Conservation (phyloP, 1,140 invertebrate genomes). For the Penaeus vannamei region DNA sequence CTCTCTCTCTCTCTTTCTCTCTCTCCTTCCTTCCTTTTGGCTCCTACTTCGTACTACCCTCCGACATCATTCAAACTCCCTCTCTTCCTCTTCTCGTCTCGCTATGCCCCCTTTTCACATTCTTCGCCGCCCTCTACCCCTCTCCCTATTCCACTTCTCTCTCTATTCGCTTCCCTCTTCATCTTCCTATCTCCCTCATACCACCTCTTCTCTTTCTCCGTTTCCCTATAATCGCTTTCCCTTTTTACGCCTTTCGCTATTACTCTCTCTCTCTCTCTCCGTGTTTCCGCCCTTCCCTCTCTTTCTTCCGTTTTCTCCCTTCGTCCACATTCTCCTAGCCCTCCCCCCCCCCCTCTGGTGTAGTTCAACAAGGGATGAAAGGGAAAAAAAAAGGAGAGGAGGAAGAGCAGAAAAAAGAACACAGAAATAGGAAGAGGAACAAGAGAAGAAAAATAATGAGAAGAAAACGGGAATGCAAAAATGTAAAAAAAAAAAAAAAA, state of each 20-base stretch:
- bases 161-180: too few relatives aligned
- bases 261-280: background rate
- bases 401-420: too few relatives aligned
- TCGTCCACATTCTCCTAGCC: too few relatives aligned
- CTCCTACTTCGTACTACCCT: too few relatives aligned
- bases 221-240: background rate
- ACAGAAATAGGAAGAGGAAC: too few relatives aligned
- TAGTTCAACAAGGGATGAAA: too few relatives aligned
- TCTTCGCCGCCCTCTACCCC: background rate
- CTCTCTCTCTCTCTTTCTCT: background rate
- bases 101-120: background rate
- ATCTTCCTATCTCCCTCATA: background rate
- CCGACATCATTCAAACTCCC: too few relatives aligned
- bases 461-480: too few relatives aligned
- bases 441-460: too few relatives aligned
- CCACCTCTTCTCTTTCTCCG: background rate
- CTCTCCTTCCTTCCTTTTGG: background rate
- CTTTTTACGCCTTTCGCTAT: background rate
- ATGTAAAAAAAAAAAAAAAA: too few relatives aligned
- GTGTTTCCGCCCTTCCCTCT: background rate
- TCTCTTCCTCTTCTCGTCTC: background rate
- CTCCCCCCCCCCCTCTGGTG: background rate
- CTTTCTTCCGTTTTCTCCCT: background rate
- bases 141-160: too few relatives aligned
- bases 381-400: too few relatives aligned